Conservation (phyloP, 92 coral and sea anemone genomes). For the Phenganax marumi region DNA sequence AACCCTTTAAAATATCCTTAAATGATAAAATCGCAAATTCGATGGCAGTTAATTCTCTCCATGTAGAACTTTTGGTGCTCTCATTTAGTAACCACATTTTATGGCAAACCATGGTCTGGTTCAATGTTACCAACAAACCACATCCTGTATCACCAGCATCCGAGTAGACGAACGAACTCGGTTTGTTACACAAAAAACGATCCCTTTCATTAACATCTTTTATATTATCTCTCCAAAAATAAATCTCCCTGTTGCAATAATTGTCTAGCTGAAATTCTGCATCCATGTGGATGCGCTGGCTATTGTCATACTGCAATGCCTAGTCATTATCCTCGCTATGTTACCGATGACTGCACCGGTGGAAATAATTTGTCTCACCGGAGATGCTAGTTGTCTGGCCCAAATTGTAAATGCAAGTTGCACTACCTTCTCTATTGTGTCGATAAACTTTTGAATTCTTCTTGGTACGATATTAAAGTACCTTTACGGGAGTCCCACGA, state of each 20-base stretch:
- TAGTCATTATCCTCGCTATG: no score
- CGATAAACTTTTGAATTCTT: conserved; percentile 42
- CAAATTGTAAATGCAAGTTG: neutral
- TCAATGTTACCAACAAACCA: neutral
- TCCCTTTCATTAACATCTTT: neutral
- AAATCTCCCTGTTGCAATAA: conserved; percentile 48
- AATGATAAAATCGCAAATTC: no score
- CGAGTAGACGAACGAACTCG: conserved; percentile 5
- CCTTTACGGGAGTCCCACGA: conserved; percentile 47
- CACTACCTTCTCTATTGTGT: conserved; percentile 17
- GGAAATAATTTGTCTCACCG: conserved; percentile 56
- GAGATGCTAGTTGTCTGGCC: conserved; percentile 46
- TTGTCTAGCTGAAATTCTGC: conserved; percentile 36
- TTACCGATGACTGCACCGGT: conserved; percentile 50
- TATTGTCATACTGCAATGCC: no score
- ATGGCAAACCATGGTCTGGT: neutral
- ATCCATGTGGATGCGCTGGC: conserved; percentile 40
- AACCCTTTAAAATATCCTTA: neutral
- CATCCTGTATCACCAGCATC: conserved; percentile 39
- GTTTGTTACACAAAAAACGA: neutral
- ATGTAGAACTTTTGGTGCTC: no score
- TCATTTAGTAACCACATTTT: neutral
- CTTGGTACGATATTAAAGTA: conserved; percentile 39
- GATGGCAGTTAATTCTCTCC: no score
- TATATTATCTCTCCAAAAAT: conserved; percentile 37